A percentile compares a stretch with the other conserved stretches of the same genome.
These are phyloP conservation scores for Chionis minor DNA, from an alignment of 2,113 vertebrate genomes.

Conservation along the genomic window DNA sequence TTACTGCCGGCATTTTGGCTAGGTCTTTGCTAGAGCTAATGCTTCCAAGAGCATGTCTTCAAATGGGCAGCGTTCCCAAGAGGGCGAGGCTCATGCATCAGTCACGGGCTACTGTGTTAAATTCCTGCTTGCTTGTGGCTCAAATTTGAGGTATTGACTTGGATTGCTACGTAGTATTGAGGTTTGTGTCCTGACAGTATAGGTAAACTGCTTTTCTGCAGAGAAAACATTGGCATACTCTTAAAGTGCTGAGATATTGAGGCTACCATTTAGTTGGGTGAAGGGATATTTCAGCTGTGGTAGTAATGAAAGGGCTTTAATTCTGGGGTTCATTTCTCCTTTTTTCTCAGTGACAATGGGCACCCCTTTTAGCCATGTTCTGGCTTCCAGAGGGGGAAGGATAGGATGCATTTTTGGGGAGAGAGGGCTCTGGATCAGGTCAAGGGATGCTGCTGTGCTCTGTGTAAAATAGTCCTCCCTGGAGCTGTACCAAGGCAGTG, in stretches of 20 bases:
- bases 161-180: neutral
- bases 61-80: neutral
- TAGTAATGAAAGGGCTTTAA: neutral
- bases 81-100: neutral
- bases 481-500: neutral
- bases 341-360: neutral
- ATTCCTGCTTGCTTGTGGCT: neutral
- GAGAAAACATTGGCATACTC: fast-evolving
- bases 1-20: neutral
- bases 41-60: neutral
- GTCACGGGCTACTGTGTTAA: neutral
- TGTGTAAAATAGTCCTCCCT: neutral
- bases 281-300: neutral
- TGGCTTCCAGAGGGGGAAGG: neutral
- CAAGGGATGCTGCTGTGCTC: neutral
- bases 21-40: neutral
- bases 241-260: neutral
- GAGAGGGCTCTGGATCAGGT: neutral
- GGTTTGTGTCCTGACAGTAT: neutral
- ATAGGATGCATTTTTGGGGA: neutral
- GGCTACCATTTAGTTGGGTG: neutral
- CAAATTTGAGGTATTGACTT: neutral
- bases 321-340: neutral
- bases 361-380: neutral
- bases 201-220: neutral